phyloP scores from a whole-genome alignment of 2,888 invertebrate species.

The Harpalus rufipes region DNA sequence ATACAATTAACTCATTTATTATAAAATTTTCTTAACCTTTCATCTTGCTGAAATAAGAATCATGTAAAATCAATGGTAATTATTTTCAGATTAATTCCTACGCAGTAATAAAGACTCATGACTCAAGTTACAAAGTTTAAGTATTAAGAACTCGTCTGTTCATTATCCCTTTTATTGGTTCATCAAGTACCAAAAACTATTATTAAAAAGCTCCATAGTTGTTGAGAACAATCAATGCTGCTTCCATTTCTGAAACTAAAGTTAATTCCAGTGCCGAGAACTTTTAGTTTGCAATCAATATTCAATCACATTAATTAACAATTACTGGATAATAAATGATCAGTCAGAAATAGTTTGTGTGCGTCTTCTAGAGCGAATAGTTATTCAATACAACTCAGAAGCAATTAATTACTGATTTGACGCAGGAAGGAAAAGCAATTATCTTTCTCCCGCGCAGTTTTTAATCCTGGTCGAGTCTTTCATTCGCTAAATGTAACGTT shows the following conservation, averaged over 20 bases:
- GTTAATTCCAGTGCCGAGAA: conserved; percentile 2
- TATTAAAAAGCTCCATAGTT: background rate
- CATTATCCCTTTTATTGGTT: background rate
- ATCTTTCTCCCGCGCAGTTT: conserved; percentile 31
- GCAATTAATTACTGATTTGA: conserved; percentile 62
- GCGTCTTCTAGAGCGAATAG: background rate
- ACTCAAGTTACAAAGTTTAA: background rate
- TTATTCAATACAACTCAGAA: conserved; percentile 23
- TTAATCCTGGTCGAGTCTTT: conserved; percentile 40
- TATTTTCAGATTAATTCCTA: conserved; percentile 1
- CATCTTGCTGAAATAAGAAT: background rate
- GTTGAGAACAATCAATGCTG: background rate
- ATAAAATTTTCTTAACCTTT: background rate
- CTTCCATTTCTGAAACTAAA: background rate
- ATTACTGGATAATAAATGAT: conserved; percentile 44
- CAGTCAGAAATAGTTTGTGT: conserved; percentile 7
- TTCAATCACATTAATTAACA: conserved; percentile 48
- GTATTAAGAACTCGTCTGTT: background rate
- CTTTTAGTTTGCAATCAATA: conserved; percentile 24
- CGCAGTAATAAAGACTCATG: background rate
- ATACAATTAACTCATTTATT: too few relatives aligned
- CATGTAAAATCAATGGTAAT: background rate
- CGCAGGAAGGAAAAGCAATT: conserved; percentile 57
- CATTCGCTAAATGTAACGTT: conserved; percentile 46
- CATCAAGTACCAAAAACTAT: background rate